These are phyloP conservation scores for Altica lythri DNA, from an alignment of 2,888 invertebrate species.

Conservation along the genomic window DNA sequence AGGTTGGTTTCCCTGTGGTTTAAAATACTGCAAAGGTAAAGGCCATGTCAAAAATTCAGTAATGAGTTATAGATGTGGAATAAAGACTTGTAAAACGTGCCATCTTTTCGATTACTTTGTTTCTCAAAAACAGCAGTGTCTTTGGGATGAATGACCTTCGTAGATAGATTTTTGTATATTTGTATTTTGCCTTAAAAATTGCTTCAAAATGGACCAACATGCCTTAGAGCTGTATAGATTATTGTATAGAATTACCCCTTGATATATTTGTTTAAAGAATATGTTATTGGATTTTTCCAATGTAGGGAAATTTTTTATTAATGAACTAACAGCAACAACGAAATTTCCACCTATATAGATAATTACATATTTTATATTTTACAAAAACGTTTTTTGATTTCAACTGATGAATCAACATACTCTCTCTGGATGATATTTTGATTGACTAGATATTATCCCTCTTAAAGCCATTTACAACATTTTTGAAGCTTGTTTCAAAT, in stretches of 20 bases:
- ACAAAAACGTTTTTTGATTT: too few relatives aligned
- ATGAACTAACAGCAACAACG: too few relatives aligned
- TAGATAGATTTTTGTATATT: conserved; percentile 27
- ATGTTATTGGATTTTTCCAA: too few relatives aligned
- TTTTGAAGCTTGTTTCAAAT: too few relatives aligned
- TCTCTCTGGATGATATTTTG: too few relatives aligned
- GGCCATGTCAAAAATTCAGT: conserved; percentile 63
- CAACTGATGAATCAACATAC: too few relatives aligned
- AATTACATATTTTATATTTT: too few relatives aligned
- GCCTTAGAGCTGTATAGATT: conserved; percentile 48
- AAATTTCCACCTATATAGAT: too few relatives aligned
- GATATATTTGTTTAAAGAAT: too few relatives aligned
- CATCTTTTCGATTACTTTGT: conserved; percentile 87
- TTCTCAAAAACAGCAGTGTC: conserved; percentile 78
- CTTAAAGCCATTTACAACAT: too few relatives aligned
- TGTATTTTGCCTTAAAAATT: conserved; percentile 45
- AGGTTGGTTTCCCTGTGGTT: conserved; percentile 95
- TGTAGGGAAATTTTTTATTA: too few relatives aligned
- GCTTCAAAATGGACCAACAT: conserved; percentile 53
- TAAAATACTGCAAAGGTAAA: conserved; percentile 84
- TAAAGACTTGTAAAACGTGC: conserved; percentile 92
- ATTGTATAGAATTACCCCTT: conserved; percentile 22
- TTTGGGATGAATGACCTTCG: conserved; percentile 69
- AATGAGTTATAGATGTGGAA: conserved; percentile 84
- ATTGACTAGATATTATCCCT: too few relatives aligned